Evolutionary conservation across 2,888 invertebrate genomes (phyloP).

Genomic region (Tribolium freemani): DNA sequence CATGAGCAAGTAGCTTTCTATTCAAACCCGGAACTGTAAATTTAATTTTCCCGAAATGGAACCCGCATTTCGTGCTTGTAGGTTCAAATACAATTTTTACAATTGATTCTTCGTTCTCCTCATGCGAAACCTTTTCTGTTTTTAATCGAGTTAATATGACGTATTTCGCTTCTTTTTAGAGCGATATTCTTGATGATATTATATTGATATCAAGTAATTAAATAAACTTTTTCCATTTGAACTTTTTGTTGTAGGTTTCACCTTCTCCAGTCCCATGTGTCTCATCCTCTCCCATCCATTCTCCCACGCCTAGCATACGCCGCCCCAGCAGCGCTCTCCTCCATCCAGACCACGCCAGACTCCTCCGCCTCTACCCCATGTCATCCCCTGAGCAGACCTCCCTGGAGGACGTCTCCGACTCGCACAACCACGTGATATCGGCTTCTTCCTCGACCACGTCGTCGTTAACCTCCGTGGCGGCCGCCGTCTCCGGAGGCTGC

Average conservation of each 20-base stretch:
- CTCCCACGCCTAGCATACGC: slow-evolving; percentile 66
- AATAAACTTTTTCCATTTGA: neutral
- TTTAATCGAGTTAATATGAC: neutral
- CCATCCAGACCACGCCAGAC: slow-evolving; percentile 79
- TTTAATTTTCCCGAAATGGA: neutral
- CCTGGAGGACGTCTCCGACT: slow-evolving; percentile 68
- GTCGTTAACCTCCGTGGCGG: slow-evolving; percentile 71
- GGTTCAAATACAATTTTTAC: neutral
- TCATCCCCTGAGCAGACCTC: slow-evolving; percentile 68
- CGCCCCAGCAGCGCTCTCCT: slow-evolving; percentile 74
- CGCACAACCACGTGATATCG: slow-evolving; percentile 64
- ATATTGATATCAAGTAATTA: neutral
- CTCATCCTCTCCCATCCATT: slow-evolving; percentile 63
- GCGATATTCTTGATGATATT: too few relatives aligned
- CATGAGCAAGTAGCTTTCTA: neutral
- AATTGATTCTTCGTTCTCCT: neutral
- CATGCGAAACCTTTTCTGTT: neutral
- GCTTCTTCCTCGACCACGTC: slow-evolving; percentile 73
- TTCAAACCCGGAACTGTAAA: neutral
- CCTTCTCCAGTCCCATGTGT: slow-evolving; percentile 69
- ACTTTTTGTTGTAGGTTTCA: slow-evolving; percentile 67
- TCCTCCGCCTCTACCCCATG: slow-evolving; percentile 69
- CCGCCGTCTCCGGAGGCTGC: slow-evolving; percentile 61
- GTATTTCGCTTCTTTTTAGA: neutral
- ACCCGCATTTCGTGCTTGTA: neutral